Base-by-base conservation (phyloP, 2,888 invertebrate genomes). In the Colletes collaris region DNA sequence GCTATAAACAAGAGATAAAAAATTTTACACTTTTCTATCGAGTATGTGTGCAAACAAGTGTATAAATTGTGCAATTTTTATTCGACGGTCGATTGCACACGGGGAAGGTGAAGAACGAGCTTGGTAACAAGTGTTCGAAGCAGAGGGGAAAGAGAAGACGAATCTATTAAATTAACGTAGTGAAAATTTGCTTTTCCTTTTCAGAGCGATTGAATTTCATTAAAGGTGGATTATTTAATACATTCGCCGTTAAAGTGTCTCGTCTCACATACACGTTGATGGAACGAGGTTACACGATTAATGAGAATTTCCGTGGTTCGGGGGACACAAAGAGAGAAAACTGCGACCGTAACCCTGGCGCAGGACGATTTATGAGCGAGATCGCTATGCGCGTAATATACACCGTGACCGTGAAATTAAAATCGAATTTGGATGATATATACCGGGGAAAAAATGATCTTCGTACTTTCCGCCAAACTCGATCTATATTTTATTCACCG, bases 291-390 rank as follows among this genome's bases (percentile, higher is more conserved):
- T 84, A 82, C 76, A 82, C 80, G 82, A 87, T 89, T 88, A 89
- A 89, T 84, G 87, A 89, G 88, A 87, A 89, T 89, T 89, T 89
- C 88, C 89, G 86, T 73, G 78, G 77, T 74, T 78, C 81, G 79
- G 69, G 74, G 77, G 79, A 81, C 81, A 79, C 76, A 67, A 76
- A 71, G 76, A 80, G 79, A 77, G 78, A 86, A 85, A 85, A 89
- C 83, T 84, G 74, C 71, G 80, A 83, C 69, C 81, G 78, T 83
- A 84, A 81, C 83, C 79, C 82, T 81, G 80, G 67, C 68, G 58
- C 67, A 60, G 72, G 59, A 75, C 79, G 84, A 85, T 85, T 84
- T 84, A 86, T 67, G 66, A 79, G 74, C 60, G 52, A 35, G 71
- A 37, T 35, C 16, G 19, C 35, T 76, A 44, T 70, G 66, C 58